Base-by-base conservation (phyloP, 1,140 invertebrate genomes). In the Drosophila biarmipes region DNA sequence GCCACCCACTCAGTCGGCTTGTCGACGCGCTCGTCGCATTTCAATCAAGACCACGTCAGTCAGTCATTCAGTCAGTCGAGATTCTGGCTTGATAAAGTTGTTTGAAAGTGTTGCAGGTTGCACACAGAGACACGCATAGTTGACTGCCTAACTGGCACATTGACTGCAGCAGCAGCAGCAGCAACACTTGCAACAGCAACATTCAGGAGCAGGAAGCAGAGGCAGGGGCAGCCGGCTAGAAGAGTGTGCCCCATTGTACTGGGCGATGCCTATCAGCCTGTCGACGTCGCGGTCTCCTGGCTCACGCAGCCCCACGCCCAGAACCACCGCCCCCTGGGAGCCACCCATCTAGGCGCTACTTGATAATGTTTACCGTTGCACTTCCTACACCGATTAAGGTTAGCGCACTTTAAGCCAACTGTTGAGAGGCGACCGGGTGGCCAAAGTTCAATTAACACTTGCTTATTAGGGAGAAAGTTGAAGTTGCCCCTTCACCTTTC, bases 1-100 rank as follows among this genome's bases (percentile, higher is more conserved):
- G 1, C 84, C 85, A 89, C 85, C 84, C 85, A 84, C 84, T 87
- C 85, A 84, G 76, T 86, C 58, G 74, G 82, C 64, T 79, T 67
- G 80, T 79, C 72, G 76, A 71, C 73, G 80, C 80, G 69, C 79
- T 82, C 78, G 79, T 80, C 75, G 82, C 82, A 89, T 87, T 89
- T 89, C 82, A 87, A 87, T 87, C 82, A 89, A 82, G 82, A 77
- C 78, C 78, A 79, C 49, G 84, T 84, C 82, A 79, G 82, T 67
- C 72, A 67, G 73, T 74, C 68, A 58, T 38, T 57, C 59, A 63
- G 37, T 62, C 58, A 68, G 49, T 54, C 49, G 78, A 89, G 84
- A 89, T 89, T 89, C 67, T 56, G 58, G 63, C 59, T 69, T 80
- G 84, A 89, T 89, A 89, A 89, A 89, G 84, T 89, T 89, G 84